Base-by-base conservation (phyloP, 2,797 vertebrate species). In the Catamblyrhynchus diadema region DNA sequence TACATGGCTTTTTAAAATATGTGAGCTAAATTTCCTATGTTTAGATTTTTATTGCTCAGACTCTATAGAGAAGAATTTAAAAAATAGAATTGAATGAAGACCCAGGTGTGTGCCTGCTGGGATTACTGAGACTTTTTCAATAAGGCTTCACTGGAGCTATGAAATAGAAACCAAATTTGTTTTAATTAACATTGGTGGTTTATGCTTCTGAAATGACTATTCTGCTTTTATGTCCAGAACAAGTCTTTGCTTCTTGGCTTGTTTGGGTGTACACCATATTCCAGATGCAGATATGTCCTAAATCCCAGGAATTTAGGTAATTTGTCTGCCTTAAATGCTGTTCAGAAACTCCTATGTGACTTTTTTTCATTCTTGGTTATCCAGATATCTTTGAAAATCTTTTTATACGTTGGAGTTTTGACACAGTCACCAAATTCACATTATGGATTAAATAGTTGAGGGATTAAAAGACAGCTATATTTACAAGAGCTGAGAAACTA, bases 1-100 rank as follows among this genome's bases (percentile, higher is more conserved):
- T 37, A 19, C 9, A 12, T 12, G 2, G 1, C 0, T 27, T 44
- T 61, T 77, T 23, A 0, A 5, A 60, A 70, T 37, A 27, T 0
- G 0, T 10, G 18, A 72, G 9, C 24, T 79, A 47, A 61, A 65
- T 59, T 54, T 48, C 22, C 9, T 42, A 60, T 21, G 8, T 48
- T 18, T 47, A 33, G 8, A 10, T 54, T 88, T 93, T 57, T 70
- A 35, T 48, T 75, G 27, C 42, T 77, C 60, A 57, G 59, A 28
- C 6, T 90, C 42, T 67, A 30, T 25, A 19, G 17, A 35, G 6
- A 21, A 77, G 14, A 66, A 41, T 44, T 91, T 82, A 1, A 14
- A 80, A 80, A 82, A 64, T 16, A 4, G 7, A 48, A 15, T 33
- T 85, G 8, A 0, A 1, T 82, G 71, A 73, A 80, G 60, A n/a